phyloP scores from a whole-genome alignment of 2,113 vertebrate species.

The Dicerorhinus sumatrensis region DNA sequence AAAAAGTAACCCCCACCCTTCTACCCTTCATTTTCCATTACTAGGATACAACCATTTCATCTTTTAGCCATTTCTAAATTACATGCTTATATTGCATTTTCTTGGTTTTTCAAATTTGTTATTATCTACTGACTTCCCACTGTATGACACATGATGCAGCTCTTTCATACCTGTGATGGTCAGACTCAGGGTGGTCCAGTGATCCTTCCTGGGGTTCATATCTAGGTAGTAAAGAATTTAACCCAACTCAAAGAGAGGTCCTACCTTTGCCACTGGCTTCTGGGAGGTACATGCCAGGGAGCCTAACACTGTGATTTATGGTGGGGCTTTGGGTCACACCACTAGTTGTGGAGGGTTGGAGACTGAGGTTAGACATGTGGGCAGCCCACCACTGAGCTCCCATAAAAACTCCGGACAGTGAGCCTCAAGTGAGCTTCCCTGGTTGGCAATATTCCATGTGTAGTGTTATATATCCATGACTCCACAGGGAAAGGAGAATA shows the following conservation, averaged over 20 bases:
- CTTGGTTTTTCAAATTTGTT: neutral
- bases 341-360: neutral
- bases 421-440: neutral
- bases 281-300: neutral
- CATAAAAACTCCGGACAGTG: neutral
- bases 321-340: neutral
- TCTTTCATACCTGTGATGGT: neutral
- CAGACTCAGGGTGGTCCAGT: neutral
- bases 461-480: neutral
- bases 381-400: neutral
- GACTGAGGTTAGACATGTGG: neutral
- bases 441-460: neutral
- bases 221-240: neutral
- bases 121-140: neutral
- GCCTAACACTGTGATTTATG: neutral
- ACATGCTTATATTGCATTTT: neutral
- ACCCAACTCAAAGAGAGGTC: neutral
- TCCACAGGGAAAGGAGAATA: neutral
- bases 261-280: neutral
- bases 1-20: neutral
- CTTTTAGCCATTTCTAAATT: conserved; percentile 4
- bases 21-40: neutral
- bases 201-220: neutral
- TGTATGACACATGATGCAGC: neutral
- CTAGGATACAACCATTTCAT: neutral